Evolutionary conservation across 1,140 invertebrate genomes (phyloP).

Genomic region (Camponotus floridanus): DNA sequence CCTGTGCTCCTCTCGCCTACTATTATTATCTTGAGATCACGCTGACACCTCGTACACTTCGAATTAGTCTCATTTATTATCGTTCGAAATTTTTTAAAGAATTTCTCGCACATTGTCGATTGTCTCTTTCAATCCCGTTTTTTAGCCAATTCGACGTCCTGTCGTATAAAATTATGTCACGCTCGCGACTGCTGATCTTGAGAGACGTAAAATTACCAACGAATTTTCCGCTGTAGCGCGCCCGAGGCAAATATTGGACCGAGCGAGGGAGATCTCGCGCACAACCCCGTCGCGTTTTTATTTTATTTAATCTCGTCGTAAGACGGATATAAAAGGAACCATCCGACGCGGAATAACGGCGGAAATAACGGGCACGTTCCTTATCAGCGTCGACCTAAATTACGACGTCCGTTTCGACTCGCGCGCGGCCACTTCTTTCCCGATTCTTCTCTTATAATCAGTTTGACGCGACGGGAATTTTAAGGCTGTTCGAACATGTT

Average conservation of each 20-base stretch:
- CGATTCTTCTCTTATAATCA: conserved; percentile 64
- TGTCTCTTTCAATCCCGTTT: not conserved
- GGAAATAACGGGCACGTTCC: conserved; percentile 74
- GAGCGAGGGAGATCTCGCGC: not conserved
- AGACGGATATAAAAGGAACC: conserved; percentile 61
- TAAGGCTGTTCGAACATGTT: conserved; percentile 10
- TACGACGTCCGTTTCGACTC: conserved; percentile 71
- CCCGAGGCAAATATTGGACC: conserved; percentile 39
- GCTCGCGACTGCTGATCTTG: conserved; percentile 13
- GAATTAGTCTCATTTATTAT: not conserved
- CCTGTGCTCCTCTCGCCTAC: too few species aligned
- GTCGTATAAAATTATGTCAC: not conserved
- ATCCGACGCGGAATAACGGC: conserved; percentile 57
- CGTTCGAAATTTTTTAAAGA: not conserved
- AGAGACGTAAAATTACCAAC: conserved; percentile 29
- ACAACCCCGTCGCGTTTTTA: conserved; percentile 28
- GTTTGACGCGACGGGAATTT: conserved; percentile 63
- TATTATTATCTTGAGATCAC: not conserved
- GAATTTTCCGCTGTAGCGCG: conserved; percentile 15
- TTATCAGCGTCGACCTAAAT: conserved; percentile 75
- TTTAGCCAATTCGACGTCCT: not conserved
- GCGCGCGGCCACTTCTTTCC: conserved; percentile 4
- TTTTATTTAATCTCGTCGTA: conserved; percentile 61
- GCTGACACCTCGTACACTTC: not conserved
- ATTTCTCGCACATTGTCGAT: not conserved